phyloP scores from a whole-genome alignment of 1,140 invertebrate species.

The Atopsyche davidsoni region DNA sequence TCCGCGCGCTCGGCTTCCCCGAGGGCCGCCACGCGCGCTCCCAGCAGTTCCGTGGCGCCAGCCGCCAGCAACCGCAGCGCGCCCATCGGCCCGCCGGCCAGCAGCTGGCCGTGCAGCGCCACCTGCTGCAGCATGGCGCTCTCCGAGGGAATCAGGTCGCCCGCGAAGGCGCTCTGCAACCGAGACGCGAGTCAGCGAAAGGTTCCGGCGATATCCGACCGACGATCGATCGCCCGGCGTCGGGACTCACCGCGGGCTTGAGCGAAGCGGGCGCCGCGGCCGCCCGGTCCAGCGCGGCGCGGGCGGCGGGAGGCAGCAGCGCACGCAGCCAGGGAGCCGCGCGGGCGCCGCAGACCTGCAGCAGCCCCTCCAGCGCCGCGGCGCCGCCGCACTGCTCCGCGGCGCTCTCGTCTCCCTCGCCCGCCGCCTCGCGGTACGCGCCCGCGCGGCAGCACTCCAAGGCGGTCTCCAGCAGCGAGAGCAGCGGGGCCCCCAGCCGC shows the following conservation, averaged over 20 bases:
- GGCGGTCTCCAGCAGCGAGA: constrained; percentile 40
- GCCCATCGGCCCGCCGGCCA: constrained; percentile 36
- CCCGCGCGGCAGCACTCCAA: constrained; percentile 40
- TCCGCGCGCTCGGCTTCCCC: constrained; percentile 20
- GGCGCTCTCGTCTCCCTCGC: constrained; percentile 29
- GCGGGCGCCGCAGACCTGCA: constrained; percentile 30
- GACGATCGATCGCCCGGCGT: not conserved
- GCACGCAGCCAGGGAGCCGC: constrained; percentile 37
- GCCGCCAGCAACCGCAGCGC: constrained; percentile 43
- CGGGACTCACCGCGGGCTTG: constrained; percentile 11
- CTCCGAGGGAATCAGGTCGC: constrained; percentile 77
- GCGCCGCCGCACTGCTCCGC: constrained; percentile 16
- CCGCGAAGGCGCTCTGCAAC: constrained; percentile 63
- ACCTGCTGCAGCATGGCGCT: constrained; percentile 66
- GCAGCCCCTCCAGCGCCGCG: constrained; percentile 30
- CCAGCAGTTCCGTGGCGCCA: constrained; percentile 40
- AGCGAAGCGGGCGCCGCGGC: constrained; percentile 10
- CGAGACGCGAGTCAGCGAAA: constrained; percentile 15
- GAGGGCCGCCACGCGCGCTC: constrained; percentile 8
- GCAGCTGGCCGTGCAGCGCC: constrained; percentile 39
- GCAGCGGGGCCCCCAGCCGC: constrained; percentile 40
- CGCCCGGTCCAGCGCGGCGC: constrained; percentile 31
- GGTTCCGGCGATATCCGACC: not conserved
- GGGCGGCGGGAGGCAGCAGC: constrained; percentile 35
- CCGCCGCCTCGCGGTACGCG: constrained; percentile 36